Evolutionary conservation across 2,888 invertebrate genomes (phyloP).

Genomic region (Thysanoteuthis rhombus): DNA sequence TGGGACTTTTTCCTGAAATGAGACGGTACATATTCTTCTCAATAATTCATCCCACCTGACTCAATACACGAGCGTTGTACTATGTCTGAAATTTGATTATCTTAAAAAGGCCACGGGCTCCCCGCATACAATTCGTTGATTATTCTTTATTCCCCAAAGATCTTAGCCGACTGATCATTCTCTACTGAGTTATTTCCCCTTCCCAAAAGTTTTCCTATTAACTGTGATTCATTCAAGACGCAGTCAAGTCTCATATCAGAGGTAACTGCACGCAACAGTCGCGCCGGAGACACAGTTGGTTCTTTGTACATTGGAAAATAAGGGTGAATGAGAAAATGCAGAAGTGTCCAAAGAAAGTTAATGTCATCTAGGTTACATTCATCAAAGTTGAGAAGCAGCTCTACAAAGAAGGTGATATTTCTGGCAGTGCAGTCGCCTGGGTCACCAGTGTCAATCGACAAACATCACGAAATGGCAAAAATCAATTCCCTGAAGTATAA

Average conservation of each 20-base stretch:
- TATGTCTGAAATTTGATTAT: no score
- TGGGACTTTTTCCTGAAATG: no score
- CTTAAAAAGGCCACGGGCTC: no score
- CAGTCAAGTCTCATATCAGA: not conserved
- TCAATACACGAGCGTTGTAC: no score
- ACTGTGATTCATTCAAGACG: not conserved
- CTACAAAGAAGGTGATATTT: not conserved
- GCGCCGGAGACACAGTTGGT: not conserved
- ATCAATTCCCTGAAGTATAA: not conserved
- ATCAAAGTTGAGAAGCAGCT: not conserved
- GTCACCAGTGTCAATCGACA: not conserved
- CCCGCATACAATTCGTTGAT: not conserved
- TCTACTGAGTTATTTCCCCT: not conserved
- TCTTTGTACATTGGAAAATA: not conserved
- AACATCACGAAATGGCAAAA: not conserved
- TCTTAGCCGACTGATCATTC: not conserved
- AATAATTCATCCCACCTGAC: no score
- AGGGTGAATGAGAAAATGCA: not conserved
- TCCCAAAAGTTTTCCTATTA: not conserved
- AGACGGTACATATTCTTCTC: no score
- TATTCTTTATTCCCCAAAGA: not conserved
- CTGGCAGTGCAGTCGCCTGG: not conserved
- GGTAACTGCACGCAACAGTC: not conserved
- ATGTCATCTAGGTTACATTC: not conserved
- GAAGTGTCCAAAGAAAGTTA: not conserved